Percentiles rank a stretch among this genome's conserved stretches.
phyloP scores from a whole-genome alignment of 2,797 vertebrate species.

The Pristis pectinata region DNA sequence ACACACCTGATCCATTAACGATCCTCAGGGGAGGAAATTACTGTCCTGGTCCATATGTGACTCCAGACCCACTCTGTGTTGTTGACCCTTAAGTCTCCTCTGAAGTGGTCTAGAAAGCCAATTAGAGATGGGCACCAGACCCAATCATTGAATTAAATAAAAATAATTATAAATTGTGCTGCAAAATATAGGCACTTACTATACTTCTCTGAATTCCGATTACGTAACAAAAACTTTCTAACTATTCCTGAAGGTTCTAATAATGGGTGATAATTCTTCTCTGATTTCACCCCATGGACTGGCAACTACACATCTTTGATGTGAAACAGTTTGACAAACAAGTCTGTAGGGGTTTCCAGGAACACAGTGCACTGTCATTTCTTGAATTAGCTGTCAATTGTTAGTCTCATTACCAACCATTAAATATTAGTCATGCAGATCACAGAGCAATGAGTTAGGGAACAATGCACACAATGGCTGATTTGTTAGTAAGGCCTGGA shows the following conservation, averaged over 20 bases:
- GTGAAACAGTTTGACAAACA: constrained; percentile 32
- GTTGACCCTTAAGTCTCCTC: too few relatives aligned
- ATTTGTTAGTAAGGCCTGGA: constrained; percentile 15
- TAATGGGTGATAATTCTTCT: neutral
- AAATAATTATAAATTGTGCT: neutral
- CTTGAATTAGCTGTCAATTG: constrained; percentile 29
- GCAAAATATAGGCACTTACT: neutral
- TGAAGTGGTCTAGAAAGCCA: too few relatives aligned
- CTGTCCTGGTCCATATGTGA: too few relatives aligned
- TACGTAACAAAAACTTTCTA: neutral
- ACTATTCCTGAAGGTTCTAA: neutral
- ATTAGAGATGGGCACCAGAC: too few relatives aligned
- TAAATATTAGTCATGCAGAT: constrained; percentile 34
- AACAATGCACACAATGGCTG: constrained; percentile 25
- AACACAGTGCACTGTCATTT: neutral
- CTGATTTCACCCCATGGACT: neutral
- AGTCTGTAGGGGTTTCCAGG: neutral
- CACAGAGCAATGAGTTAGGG: neutral
- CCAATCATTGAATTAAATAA: too few relatives aligned
- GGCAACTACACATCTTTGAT: constrained; percentile 22
- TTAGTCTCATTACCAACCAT: constrained; percentile 28
- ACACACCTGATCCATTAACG: too few relatives aligned
- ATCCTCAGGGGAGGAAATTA: too few relatives aligned
- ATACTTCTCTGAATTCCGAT: neutral
- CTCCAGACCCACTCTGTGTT: too few relatives aligned